Evolutionary conservation across 2,888 invertebrate species (phyloP).

Genomic region (Slavum lentiscoides): DNA sequence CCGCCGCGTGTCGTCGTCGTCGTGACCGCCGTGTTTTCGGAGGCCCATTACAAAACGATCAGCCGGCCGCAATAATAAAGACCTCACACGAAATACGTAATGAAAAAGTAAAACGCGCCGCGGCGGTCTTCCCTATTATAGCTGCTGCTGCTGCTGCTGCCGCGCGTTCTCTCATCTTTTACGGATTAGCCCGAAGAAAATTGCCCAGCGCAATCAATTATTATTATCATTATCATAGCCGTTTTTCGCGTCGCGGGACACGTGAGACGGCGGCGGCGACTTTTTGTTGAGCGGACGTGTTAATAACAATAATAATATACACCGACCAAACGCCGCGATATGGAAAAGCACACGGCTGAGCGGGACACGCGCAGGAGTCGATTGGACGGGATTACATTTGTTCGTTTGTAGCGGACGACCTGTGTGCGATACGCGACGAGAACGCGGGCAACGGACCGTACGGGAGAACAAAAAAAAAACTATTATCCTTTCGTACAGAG

Average conservation of each 20-base stretch:
- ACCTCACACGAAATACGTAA: conserved; percentile 48
- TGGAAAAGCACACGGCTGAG: too few relatives aligned
- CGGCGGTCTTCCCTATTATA: background rate
- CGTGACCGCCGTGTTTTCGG: conserved; percentile 46
- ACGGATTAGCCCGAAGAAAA: conserved; percentile 49
- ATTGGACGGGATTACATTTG: too few relatives aligned
- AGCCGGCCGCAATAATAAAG: conserved; percentile 43
- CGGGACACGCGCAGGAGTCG: too few relatives aligned
- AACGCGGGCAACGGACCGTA: too few relatives aligned
- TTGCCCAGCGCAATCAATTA: conserved; percentile 52
- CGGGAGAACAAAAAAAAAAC: too few relatives aligned
- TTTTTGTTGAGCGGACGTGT: conserved; percentile 1
- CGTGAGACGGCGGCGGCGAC: background rate
- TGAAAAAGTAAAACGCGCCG: conserved; percentile 38
- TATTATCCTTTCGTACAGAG: too few relatives aligned
- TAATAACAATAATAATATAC: background rate
- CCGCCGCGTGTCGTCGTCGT: background rate
- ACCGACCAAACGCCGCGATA: too few relatives aligned
- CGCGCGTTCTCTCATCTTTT: conserved; percentile 40
- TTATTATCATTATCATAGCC: conserved; percentile 34
- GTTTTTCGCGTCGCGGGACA: background rate
- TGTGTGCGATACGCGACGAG: too few relatives aligned
- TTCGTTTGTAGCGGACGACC: too few relatives aligned
- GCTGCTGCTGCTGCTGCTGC: background rate
- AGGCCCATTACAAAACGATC: conserved; percentile 52